Conservation (phyloP, 2,888 invertebrate genomes). For the Blastobasis adustella region DNA sequence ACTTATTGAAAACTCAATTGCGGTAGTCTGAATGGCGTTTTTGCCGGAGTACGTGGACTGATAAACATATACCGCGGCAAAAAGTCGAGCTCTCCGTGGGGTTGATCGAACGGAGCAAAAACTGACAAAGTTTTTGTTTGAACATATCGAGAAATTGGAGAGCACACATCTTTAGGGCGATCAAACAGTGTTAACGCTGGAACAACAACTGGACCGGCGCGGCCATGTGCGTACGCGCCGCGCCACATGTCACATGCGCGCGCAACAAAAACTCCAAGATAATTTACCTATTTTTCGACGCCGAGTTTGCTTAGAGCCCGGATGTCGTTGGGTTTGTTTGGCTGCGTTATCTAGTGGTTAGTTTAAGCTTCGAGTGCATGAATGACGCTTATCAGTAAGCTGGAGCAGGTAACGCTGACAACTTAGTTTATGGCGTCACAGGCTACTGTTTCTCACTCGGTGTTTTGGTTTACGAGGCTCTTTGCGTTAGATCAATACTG, state of each 20-base stretch:
- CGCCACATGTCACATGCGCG: conserved; percentile 30
- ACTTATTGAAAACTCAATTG: conserved; percentile 26
- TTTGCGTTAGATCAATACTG: too few relatives aligned
- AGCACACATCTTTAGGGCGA: conserved; percentile 7
- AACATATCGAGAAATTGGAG: conserved; percentile 9
- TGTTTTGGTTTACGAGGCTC: conserved; percentile 7
- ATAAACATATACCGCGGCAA: conserved; percentile 26
- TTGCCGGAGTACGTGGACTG: conserved; percentile 16
- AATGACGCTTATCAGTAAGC: conserved; percentile 52
- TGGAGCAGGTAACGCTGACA: conserved; percentile 41
- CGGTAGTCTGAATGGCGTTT: conserved; percentile 12
- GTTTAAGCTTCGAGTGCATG: conserved; percentile 35
- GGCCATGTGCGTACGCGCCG: conserved; percentile 26
- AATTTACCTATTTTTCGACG: conserved; percentile 30
- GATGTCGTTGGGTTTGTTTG: conserved; percentile 54
- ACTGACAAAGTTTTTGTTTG: conserved; percentile 5
- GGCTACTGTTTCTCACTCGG: conserved; percentile 43
- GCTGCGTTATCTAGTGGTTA: conserved; percentile 44
- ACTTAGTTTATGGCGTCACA: conserved; percentile 42
- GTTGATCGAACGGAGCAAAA: conserved; percentile 6
- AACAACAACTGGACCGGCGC: conserved; percentile 7
- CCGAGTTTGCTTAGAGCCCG: conserved; percentile 49
- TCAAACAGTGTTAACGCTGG: conserved; percentile 7
- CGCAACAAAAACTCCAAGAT: conserved; percentile 31
- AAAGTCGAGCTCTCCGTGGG: conserved; percentile 13